Percentiles rank a stretch among this genome's conserved stretches.
These are phyloP conservation scores for Orius insidiosus DNA, from an alignment of 1,140 invertebrate species.

Conservation along the genomic window DNA sequence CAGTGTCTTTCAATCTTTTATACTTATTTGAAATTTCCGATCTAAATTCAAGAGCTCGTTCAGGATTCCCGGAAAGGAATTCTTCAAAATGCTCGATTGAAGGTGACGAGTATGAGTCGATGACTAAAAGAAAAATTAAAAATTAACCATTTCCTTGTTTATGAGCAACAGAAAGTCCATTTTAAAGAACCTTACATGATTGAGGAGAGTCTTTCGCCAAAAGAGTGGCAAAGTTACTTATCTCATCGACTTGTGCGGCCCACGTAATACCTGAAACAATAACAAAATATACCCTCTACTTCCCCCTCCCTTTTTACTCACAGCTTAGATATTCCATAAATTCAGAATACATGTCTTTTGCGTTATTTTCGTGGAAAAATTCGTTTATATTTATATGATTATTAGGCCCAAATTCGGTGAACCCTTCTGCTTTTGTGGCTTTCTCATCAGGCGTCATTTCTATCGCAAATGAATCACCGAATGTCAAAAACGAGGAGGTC, in stretches of 20 bases:
- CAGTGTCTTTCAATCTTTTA: slow-evolving; percentile 62
- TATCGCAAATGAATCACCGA: too few relatives aligned
- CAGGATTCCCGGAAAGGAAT: slow-evolving; percentile 66
- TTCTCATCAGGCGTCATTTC: too few relatives aligned
- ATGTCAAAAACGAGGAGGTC: too few relatives aligned
- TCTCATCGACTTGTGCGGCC: slow-evolving; percentile 18
- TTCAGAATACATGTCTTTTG: slow-evolving; percentile 25
- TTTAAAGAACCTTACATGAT: slow-evolving; percentile 5
- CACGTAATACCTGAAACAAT: slow-evolving; percentile 15
- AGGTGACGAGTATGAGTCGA: slow-evolving; percentile 22
- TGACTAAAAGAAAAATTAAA: slow-evolving; percentile 11
- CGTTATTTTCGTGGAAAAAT: slow-evolving; percentile 18
- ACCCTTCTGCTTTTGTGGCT: too few relatives aligned
- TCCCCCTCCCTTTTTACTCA: too few relatives aligned
- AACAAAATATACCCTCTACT: too few relatives aligned
- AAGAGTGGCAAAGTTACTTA: slow-evolving; percentile 18
- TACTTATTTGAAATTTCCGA: slow-evolving; percentile 85
- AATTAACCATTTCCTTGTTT: not conserved
- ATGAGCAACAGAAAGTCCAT: not conserved
- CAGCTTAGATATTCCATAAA: slow-evolving; percentile 25
- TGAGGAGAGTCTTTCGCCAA: slow-evolving; percentile 14
- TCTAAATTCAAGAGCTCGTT: slow-evolving; percentile 74
- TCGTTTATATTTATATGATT: too few relatives aligned
- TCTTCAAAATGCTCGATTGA: slow-evolving; percentile 56
- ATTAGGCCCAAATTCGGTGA: too few relatives aligned